phyloP scores from a whole-genome alignment of 1,140 invertebrate genomes.

The Drosophila elegans region DNA sequence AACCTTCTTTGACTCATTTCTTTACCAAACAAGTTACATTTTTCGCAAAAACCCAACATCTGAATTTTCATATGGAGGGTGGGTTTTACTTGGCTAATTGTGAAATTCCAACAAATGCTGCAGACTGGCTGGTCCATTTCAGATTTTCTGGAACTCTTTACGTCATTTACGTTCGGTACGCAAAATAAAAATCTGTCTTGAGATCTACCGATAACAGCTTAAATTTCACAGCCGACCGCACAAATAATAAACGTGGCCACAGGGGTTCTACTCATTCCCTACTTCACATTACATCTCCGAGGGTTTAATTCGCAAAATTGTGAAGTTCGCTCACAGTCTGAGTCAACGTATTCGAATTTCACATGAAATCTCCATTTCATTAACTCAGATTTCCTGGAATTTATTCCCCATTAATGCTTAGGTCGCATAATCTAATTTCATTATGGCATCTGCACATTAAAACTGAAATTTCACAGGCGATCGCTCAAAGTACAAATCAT shows the following conservation, averaged over 20 bases:
- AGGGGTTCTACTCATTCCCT: no score
- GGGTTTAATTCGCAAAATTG: neutral
- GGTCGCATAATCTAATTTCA: conserved; percentile 8
- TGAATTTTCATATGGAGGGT: neutral
- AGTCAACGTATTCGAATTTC: conserved; percentile 21
- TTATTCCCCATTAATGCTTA: neutral
- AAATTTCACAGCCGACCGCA: no score
- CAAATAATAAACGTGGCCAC: no score
- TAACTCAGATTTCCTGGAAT: neutral
- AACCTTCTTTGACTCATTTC: neutral
- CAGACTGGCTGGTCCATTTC: no score
- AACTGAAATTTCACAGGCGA: neutral
- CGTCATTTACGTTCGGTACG: no score
- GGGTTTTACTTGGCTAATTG: conserved; percentile 11
- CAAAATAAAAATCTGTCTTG: no score
- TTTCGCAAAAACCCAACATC: neutral
- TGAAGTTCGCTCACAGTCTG: neutral
- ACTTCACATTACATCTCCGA: no score
- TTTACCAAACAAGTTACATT: neutral
- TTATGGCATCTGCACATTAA: neutral
- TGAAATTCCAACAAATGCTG: conserved; percentile 5
- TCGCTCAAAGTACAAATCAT: conserved; percentile 8
- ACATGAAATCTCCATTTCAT: conserved; percentile 1
- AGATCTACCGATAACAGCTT: no score
- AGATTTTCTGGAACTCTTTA: no score